These are phyloP conservation scores for Acrobasis repandana DNA, from an alignment of 2,888 invertebrate species.

Conservation along the genomic window DNA sequence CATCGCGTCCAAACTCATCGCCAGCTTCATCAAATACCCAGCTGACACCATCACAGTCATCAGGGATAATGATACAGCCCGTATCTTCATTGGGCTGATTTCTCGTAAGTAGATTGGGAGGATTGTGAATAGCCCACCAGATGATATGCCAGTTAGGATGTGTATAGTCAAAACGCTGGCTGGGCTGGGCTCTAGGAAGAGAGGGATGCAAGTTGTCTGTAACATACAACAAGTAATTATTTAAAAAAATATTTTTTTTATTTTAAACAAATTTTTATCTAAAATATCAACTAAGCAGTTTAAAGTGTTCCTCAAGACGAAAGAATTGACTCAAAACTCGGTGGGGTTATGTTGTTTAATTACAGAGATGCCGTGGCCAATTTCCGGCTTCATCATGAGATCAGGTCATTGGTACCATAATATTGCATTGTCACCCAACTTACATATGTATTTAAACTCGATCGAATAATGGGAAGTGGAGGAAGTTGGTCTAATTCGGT, in stretches of 20 bases:
- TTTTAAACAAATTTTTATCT: no score
- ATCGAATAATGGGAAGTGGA: no score
- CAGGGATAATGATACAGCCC: constrained; percentile 49
- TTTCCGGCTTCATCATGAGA: no score
- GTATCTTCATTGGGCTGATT: constrained; percentile 42
- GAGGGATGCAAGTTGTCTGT: constrained; percentile 61
- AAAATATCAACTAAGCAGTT: no score
- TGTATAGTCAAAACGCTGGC: constrained; percentile 49
- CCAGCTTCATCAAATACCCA: constrained; percentile 56
- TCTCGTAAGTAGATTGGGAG: constrained; percentile 63
- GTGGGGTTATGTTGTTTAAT: no score
- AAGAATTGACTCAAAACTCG: no score
- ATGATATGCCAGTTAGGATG: constrained; percentile 54
- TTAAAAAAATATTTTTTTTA: neutral
- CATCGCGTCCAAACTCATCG: constrained; percentile 47
- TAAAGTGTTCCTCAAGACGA: no score
- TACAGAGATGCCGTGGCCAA: no score
- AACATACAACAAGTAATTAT: constrained; percentile 30
- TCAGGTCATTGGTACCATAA: no score
- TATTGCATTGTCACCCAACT: no score
- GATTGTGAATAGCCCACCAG: constrained; percentile 59
- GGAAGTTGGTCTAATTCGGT: no score
- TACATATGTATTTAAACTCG: no score
- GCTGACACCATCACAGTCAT: constrained; percentile 53
- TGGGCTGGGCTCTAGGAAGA: constrained; percentile 48